phyloP scores from a whole-genome alignment of 2,113 vertebrate genomes.

The Hirundichthys speculiger region DNA sequence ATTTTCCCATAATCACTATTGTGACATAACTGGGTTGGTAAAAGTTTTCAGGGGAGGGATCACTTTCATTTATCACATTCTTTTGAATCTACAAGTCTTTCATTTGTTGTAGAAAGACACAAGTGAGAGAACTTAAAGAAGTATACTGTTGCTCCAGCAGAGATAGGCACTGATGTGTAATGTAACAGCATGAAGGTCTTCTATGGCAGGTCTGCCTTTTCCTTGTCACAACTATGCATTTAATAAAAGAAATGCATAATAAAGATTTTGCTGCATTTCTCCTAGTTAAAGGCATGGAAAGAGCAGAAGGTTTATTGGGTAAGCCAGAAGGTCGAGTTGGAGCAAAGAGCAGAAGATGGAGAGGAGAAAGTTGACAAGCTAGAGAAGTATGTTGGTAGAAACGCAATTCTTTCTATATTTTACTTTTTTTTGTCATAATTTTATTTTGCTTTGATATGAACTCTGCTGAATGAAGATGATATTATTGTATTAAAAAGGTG shows the following conservation, averaged over 20 bases:
- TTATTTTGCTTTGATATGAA: background rate
- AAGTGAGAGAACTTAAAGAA: background rate
- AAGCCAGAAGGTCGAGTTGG: conserved; percentile 80
- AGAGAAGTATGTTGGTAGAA: conserved; percentile 71
- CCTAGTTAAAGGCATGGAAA: conserved; percentile 82
- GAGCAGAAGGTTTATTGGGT: conserved; percentile 82
- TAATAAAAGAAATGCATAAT: background rate
- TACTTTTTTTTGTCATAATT: background rate
- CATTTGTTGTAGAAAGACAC: conserved; percentile 18
- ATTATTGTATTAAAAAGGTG: conserved; percentile 2
- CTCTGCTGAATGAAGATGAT: conserved; percentile 1
- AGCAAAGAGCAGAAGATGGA: conserved; percentile 85
- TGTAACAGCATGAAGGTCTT: too few relatives aligned
- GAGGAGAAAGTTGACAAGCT: conserved; percentile 89
- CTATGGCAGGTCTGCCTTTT: too few relatives aligned
- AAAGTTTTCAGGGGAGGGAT: conserved; percentile 19
- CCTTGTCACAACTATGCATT: background rate
- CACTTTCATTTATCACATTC: conserved; percentile 23
- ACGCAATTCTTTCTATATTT: background rate
- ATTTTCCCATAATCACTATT: conserved; percentile 46
- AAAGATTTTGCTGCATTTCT: background rate
- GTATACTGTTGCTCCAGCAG: background rate
- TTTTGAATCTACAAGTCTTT: conserved; percentile 11
- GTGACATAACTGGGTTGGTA: conserved; percentile 60
- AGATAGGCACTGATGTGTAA: background rate